A percentile compares a stretch with the other conserved stretches of the same genome.
Conservation (phyloP, 1,140 invertebrate species). For the Asobara japonica region DNA sequence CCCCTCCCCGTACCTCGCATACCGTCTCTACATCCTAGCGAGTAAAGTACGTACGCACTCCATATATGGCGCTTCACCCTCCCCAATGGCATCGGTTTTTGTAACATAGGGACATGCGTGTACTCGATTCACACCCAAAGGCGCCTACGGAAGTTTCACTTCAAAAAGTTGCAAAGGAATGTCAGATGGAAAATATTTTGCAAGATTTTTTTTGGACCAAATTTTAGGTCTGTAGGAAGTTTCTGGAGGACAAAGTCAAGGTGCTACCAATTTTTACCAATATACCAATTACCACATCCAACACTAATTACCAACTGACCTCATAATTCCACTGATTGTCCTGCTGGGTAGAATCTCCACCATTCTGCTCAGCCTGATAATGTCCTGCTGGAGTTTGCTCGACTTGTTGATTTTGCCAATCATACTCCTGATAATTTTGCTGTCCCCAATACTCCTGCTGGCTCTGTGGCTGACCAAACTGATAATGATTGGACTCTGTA, state of each 20-base stretch:
- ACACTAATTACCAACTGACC: constrained; percentile 47
- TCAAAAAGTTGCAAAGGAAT: too few relatives aligned
- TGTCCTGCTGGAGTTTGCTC: constrained; percentile 40
- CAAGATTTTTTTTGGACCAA: too few relatives aligned
- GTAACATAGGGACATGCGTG: too few relatives aligned
- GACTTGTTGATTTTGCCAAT: constrained; percentile 57
- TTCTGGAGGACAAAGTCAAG: neutral
- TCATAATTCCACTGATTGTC: constrained; percentile 61
- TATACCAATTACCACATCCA: neutral
- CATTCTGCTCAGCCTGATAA: constrained; percentile 42
- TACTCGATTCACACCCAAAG: too few relatives aligned
- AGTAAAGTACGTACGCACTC: too few relatives aligned
- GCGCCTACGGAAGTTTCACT: too few relatives aligned
- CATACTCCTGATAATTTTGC: constrained; percentile 53
- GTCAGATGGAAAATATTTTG: too few relatives aligned
- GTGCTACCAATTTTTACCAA: neutral
- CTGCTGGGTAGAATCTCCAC: constrained; percentile 47
- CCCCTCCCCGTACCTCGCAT: too few relatives aligned
- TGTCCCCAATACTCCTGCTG: constrained; percentile 62
- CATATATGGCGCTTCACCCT: too few relatives aligned
- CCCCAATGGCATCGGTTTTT: too few relatives aligned
- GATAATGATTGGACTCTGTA: constrained; percentile 49
- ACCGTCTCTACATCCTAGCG: too few relatives aligned
- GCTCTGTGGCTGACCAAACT: constrained; percentile 42
- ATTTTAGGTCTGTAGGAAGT: too few relatives aligned